Evolutionary conservation across 2,888 invertebrate genomes (phyloP), one percentile per base, ranked within the genome.

Genomic region (Drosophila vallismaia): DNA sequence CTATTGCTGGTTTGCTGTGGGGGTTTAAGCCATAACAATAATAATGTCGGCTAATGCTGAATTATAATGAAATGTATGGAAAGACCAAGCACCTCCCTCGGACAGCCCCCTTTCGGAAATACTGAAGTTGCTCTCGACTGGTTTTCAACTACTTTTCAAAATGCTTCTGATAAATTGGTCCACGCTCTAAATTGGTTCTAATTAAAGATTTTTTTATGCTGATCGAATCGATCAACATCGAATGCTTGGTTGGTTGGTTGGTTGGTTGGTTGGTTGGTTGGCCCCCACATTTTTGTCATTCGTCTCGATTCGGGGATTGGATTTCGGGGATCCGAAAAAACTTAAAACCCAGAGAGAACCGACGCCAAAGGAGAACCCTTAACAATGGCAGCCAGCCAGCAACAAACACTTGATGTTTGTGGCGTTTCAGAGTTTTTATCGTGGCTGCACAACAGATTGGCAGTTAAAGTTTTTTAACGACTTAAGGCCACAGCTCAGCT

Each of bases 101-200:
- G 36, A 9, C 29, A 63, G 52, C 67, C 52, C 67, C 64, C 66
- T 66, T 70, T 76, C 84, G 81, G 79, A 48, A 57, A 57, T 59
- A 79, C 76, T 86, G 75, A 83, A 83, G 82, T 86, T 86, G 84
- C 76, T 86, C 84, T 80, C 77, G 78, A 83, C 82, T 83, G 82
- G 82, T 83, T 83, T 86, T 80, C 86, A 86, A 86, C 82, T 83
- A 86, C 86, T 82, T 82, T 82, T 82, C 76, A 80, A 86, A 83
- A 86, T 75, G 84, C 86, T 83, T 83, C 86, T 83, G 82, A 83
- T 83, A 83, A 83, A 83, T 83, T 86, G 82, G 82, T 83, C 80
- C 82, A 72, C 80, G 86, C 79, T 86, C 77, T 83, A 83, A 86
- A 83, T 83, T 83, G 82, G 82, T 83, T 83, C 80, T 83, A 83